Conservation (phyloP, 2,888 invertebrate species). For the Coremacera marginata region DNA sequence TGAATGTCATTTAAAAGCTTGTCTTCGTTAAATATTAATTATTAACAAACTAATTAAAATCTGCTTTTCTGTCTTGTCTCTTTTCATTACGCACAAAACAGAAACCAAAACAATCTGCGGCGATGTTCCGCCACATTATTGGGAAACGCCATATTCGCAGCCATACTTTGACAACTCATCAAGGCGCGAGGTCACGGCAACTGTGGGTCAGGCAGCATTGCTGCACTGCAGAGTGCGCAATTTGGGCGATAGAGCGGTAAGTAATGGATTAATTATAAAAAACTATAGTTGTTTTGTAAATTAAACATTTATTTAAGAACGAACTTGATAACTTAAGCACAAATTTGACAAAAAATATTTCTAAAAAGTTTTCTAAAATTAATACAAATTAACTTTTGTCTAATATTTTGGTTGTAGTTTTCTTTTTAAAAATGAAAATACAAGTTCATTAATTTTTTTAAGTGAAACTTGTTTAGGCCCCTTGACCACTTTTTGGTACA, state of each 20-base stretch:
- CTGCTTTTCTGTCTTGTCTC: constrained; percentile 28
- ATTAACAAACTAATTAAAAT: constrained; percentile 29
- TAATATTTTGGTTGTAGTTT: too few species aligned
- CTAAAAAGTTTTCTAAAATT: too few species aligned
- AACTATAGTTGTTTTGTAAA: too few species aligned
- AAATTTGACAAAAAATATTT: too few species aligned
- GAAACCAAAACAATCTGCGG: constrained; percentile 66
- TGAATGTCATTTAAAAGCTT: too few species aligned
- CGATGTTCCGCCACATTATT: constrained; percentile 68
- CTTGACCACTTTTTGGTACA: too few species aligned
- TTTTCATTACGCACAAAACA: constrained; percentile 48
- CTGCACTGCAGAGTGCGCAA: constrained; percentile 88
- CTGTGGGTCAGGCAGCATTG: constrained; percentile 88
- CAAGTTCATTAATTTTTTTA: too few species aligned
- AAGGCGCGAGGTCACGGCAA: constrained; percentile 85
- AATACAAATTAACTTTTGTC: too few species aligned
- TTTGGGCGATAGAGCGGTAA: constrained; percentile 89
- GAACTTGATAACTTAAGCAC: too few species aligned
- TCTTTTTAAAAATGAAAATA: too few species aligned
- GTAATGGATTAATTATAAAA: constrained; percentile 61
- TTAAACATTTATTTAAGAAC: too few species aligned
- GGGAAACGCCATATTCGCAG: constrained; percentile 79
- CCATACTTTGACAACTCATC: constrained; percentile 92
- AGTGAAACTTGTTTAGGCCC: too few species aligned
- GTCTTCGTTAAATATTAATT: neutral